These are phyloP conservation scores for Saccopteryx bilineata DNA, from an alignment of 2,113 vertebrate species.

Conservation along the genomic window DNA sequence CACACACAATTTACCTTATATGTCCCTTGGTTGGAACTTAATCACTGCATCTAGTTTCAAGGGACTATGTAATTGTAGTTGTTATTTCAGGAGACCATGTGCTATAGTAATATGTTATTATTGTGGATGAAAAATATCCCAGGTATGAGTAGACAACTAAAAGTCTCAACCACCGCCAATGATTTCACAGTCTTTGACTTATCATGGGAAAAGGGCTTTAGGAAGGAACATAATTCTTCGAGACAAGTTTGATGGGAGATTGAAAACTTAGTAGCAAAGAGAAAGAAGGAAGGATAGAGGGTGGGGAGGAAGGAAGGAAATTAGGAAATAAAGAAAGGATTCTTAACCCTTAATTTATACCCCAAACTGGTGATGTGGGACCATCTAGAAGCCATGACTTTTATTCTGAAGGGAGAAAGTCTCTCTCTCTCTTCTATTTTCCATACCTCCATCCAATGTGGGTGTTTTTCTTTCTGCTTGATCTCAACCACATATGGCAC, in stretches of 20 bases:
- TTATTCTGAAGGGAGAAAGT: conserved; percentile 62
- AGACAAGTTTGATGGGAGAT: background rate
- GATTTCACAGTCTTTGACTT: background rate
- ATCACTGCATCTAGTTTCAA: background rate
- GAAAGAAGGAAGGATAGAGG: background rate
- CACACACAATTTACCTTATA: background rate
- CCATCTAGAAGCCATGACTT: conserved; percentile 1
- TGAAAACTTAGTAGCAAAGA: background rate
- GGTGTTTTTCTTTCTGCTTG: conserved; percentile 73
- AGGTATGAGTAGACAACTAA: background rate
- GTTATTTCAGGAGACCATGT: background rate
- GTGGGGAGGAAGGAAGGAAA: background rate
- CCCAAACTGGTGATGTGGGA: background rate
- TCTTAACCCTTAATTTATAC: background rate
- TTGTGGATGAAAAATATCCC: background rate
- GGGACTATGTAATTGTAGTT: background rate
- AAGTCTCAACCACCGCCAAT: background rate
- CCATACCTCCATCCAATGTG: conserved; percentile 23
- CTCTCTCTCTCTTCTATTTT: conserved; percentile 6
- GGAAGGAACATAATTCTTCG: background rate
- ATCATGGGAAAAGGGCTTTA: background rate
- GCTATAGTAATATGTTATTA: background rate
- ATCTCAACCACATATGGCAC: conserved; percentile 59
- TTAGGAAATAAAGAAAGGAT: background rate
- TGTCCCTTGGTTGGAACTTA: background rate